Evolutionary conservation across 2,888 invertebrate genomes (phyloP).

Genomic region (Drosophila nigritarsus): DNA sequence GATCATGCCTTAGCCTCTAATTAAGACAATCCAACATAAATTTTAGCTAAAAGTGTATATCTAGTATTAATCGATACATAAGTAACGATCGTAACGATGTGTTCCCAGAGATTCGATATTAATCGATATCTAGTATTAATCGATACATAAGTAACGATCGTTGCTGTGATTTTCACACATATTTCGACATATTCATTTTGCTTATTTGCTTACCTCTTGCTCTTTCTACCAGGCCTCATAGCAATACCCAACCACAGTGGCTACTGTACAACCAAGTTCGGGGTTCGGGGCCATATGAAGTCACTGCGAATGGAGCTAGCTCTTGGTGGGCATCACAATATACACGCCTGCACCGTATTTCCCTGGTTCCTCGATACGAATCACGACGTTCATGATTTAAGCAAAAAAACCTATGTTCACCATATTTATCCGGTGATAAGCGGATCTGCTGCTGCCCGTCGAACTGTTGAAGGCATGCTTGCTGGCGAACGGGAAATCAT

Average conservation of each 20-base stretch:
- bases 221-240: constrained; percentile 39
- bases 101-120: too few relatives aligned
- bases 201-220: too few relatives aligned
- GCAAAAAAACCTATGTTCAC: neutral
- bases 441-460: constrained; percentile 56
- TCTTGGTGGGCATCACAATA: constrained; percentile 56
- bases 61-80: too few relatives aligned
- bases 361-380: constrained; percentile 83
- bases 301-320: constrained; percentile 77
- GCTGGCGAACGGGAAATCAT: constrained; percentile 62
- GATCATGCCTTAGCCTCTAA: too few relatives aligned
- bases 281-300: constrained; percentile 81
- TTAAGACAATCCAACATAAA: too few relatives aligned
- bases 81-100: too few relatives aligned
- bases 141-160: too few relatives aligned
- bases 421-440: constrained; percentile 52
- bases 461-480: constrained; percentile 68
- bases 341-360: constrained; percentile 73
- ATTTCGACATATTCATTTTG: neutral
- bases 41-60: neutral
- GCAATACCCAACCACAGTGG: constrained; percentile 47
- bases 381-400: constrained; percentile 31
- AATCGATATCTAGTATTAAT: too few relatives aligned
- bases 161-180: too few relatives aligned
- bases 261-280: constrained; percentile 84